Evolutionary conservation across 2,888 invertebrate genomes (phyloP), one percentile per base, ranked within the genome.

Genomic region (Sphaeridia pumilis): DNA sequence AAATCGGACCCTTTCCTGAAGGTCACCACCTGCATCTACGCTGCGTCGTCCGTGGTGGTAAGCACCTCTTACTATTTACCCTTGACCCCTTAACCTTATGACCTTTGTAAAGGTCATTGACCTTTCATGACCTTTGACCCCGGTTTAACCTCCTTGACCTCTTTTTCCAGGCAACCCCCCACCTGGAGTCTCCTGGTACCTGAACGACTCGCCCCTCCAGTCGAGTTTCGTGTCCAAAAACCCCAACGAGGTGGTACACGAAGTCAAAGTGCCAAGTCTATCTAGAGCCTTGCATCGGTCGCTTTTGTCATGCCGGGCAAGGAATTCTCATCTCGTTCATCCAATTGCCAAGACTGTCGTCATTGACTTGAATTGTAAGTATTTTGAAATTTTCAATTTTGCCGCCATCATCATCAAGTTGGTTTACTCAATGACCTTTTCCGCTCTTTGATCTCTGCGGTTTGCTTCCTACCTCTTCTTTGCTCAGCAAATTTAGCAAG

Each of bases 321-420:
- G 53, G 31, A 64, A 64, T 54, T 60, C 62, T 48, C 57, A 59
- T 45, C 59, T 64, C 28, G 53, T 57, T 57, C 58, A 58, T 54
- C 62, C 62, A 54, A 60, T 61, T 49, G 56, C 58, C 52, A 63
- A 63, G 62, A 64, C 62, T 63, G 62, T 63, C 56, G 57, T 34
- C 55, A 58, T 64, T 54, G 62, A 64, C 57, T 57, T 64, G 47
- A 63, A 63, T 43, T 63, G 64, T 64, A 60, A 64, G 64, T 64
- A 31, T 31, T 31, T 31, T 31, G n/a, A n/a, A n/a, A n/a, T n/a
- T n/a, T n/a, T n/a, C n/a, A n/a, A n/a, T n/a, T n/a, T n/a, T n/a
- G n/a, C n/a, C n/a, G n/a, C n/a, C n/a, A n/a, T n/a, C n/a, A n/a
- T n/a, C n/a, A n/a, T n/a, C n/a, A n/a, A n/a, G n/a, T n/a, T n/a